Evolutionary conservation across 2,888 invertebrate species (phyloP), one percentile per base, ranked within the genome.

Genomic region (Onchidella celtica): DNA sequence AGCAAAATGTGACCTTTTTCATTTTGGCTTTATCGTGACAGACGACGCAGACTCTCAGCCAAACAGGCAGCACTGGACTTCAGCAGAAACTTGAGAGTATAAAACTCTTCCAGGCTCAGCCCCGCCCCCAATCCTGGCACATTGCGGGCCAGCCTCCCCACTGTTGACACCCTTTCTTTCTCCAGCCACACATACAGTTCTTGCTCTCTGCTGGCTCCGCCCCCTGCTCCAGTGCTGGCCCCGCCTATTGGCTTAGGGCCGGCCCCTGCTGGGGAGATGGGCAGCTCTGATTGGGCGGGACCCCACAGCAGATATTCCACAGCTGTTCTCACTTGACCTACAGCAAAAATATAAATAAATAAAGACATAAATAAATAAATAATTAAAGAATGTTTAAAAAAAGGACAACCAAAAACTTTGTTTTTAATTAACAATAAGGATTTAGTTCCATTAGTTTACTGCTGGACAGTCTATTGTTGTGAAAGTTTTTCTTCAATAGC

Each of bases 261-360:
- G 3, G 29, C 69, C 0, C 57, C 73, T 6, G 40, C 24, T 38
- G 74, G 61, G 24, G 75, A 75, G 11, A 81, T 36, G 24, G 79
- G 57, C 34, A 83, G n/a, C 29, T 84, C 84, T 21, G 76, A 73
- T 9, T 61, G 65, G 63, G 75, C 85, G 24, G 91, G 91, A 29
- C 91, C 91, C 91, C 91, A 91, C 24, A 91, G 81, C 32, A 89
- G 69, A 78, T 88, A 90, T 82, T 91, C 91, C 3, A 89, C 87
- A 32, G 89, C 88, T 32, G 90, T 87, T n/a, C 91, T 83, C 6
- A 89, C 88, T 17, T 88, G 84, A 0, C 90, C 88, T 81, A 66
- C 11, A 66, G n/a, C 11, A 24, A 69, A 27, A 69, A 66, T 66
- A 66, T 6, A 17, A 29, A 27, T 34, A 66, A 34, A 66, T 17